These are phyloP conservation scores for Aramus guarauna DNA, from an alignment of 2,113 vertebrate species.

Conservation along the genomic window DNA sequence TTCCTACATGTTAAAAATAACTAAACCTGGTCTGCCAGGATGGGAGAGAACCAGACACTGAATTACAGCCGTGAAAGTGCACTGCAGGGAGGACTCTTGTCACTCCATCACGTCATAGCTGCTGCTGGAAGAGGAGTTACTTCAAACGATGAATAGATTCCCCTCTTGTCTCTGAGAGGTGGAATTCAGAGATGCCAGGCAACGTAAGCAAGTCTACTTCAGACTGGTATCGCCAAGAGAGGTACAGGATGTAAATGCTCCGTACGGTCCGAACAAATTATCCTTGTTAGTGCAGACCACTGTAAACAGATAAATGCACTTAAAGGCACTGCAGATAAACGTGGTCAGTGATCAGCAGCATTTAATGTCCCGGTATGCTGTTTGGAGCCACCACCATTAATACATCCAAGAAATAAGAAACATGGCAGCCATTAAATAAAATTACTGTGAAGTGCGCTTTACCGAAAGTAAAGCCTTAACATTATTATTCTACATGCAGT, in stretches of 20 bases:
- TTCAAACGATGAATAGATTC: neutral
- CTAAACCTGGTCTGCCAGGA: neutral
- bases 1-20: neutral
- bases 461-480: slow-evolving; percentile 34
- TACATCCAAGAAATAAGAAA: slow-evolving; percentile 42
- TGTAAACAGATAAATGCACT: slow-evolving; percentile 13
- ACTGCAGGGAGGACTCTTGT: neutral
- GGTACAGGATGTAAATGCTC: neutral
- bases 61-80: neutral
- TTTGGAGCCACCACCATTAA: slow-evolving; percentile 5
- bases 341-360: slow-evolving; percentile 48
- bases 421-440: slow-evolving; percentile 45
- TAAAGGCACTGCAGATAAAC: slow-evolving; percentile 53
- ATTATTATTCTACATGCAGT: slow-evolving; percentile 44
- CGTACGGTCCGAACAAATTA: neutral
- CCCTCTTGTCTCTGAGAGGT: neutral
- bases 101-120: neutral
- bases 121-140: neutral
- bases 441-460: neutral
- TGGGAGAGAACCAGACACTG: neutral
- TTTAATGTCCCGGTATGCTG: slow-evolving; percentile 34
- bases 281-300: neutral
- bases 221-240: neutral
- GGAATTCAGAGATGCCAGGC: neutral
- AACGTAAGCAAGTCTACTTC: neutral